A percentile compares a stretch with the other conserved stretches of the same genome.
Evolutionary conservation across 2,797 vertebrate species (phyloP).

Genomic region (Rhinella marina): DNA sequence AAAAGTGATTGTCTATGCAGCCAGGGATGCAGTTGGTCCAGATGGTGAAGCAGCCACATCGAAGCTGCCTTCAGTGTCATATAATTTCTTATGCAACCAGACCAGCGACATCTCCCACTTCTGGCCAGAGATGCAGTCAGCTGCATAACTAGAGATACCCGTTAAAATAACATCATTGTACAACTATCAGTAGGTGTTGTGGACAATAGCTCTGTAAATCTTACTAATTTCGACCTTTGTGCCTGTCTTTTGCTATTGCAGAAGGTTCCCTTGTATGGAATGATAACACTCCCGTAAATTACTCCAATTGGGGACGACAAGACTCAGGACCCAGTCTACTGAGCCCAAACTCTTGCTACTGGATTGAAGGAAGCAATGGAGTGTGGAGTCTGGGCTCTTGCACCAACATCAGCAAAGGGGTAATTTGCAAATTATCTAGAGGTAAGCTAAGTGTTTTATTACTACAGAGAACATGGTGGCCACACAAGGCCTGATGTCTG

Average conservation of each 20-base stretch:
- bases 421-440: conserved; percentile 90
- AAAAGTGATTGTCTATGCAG: neutral
- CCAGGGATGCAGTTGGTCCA: neutral
- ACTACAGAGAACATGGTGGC: neutral
- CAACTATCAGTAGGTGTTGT: neutral
- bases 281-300: conserved; percentile 83
- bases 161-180: neutral
- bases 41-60: neutral
- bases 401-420: conserved; percentile 88
- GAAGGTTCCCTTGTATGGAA: conserved; percentile 88
- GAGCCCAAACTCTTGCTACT: conserved; percentile 95
- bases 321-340: conserved; percentile 88
- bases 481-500: neutral
- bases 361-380: conserved; percentile 93
- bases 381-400: conserved; percentile 90
- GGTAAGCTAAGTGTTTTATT: conserved; percentile 72
- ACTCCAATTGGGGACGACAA: conserved; percentile 91
- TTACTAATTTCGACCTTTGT: neutral
- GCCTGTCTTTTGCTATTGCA: conserved; percentile 63
- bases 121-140: neutral
- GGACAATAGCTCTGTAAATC: neutral
- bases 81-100: neutral
- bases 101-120: no score
- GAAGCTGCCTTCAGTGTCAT: no score
- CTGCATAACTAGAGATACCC: neutral